A percentile compares a stretch with the other conserved stretches of the same genome.
Evolutionary conservation across 1,140 invertebrate genomes (phyloP).

Genomic region (Procambarus virginalis): DNA sequence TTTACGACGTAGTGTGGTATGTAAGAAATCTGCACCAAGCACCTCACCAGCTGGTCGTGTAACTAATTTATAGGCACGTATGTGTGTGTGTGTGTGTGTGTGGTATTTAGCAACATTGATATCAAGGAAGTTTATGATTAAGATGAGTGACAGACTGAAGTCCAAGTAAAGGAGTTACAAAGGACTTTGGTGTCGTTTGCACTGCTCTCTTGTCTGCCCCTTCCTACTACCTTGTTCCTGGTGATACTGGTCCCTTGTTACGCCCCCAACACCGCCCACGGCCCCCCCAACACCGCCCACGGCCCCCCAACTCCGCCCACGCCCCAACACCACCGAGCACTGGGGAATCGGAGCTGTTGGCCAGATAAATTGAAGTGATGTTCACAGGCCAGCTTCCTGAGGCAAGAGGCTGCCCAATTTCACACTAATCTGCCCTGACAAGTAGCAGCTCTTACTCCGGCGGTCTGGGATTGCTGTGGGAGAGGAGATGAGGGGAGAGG

Average conservation of each 20-base stretch:
- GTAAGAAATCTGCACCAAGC: too few relatives aligned
- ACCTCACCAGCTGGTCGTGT: too few relatives aligned
- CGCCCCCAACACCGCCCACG: too few relatives aligned
- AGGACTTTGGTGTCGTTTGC: too few relatives aligned
- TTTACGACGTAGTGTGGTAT: too few relatives aligned
- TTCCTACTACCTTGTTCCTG: background rate
- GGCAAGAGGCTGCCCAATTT: constrained; percentile 54
- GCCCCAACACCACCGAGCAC: background rate
- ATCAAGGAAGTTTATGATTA: background rate
- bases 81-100: background rate
- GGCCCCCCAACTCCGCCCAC: background rate
- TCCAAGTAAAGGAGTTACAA: too few relatives aligned
- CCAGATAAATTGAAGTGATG: constrained; percentile 51
- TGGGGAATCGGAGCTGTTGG: constrained; percentile 25
- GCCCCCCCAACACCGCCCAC: background rate
- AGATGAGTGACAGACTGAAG: too few relatives aligned
- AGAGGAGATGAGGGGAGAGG: background rate
- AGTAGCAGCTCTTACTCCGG: constrained; percentile 28
- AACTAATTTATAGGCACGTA: too few relatives aligned
- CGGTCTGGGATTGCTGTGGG: constrained; percentile 4
- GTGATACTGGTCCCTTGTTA: background rate
- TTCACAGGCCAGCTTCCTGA: constrained; percentile 17
- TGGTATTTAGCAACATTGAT: background rate
- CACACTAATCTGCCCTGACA: constrained; percentile 56
- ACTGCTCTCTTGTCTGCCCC: background rate